Evolutionary conservation across 2,797 vertebrate genomes (phyloP), one percentile per base, ranked within the genome.

Genomic region (Sebastiscus albofasciatus): DNA sequence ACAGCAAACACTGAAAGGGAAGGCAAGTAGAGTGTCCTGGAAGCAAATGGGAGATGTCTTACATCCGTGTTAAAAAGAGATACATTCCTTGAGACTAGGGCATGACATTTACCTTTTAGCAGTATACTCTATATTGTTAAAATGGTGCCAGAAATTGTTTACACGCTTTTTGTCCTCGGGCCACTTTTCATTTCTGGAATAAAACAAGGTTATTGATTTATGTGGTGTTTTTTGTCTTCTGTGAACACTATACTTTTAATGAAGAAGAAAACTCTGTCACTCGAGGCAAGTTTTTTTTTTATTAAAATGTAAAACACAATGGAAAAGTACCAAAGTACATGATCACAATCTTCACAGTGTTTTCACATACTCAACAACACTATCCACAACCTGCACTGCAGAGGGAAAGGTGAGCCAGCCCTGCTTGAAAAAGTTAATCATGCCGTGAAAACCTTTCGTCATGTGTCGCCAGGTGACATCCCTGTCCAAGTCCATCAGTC

Each of bases 391-490:
- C 67, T 36, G 86, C 3, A 1, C 49, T 56, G 94, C 95, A 18
- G 95, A 93, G 12, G 77, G 84, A 83, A 97, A 96, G 34, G 77
- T 52, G 4, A 94, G 67, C 2, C 42, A 87, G 0, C 67, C 42
- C 0, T 62, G 72, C 46, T 84, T 13, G 0, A 95, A 73, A 22
- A 95, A 94, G 80, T 52, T 94, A 6, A 97, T 0, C 22, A 93
- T 89, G 8, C 97, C 96, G 2, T 97, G 97, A 80, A 97, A 97
- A 56, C 96, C 96, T 7, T 97, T 95, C 22, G 89, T 67, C 74
- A 96, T 52, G 13, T 98, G 96, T 68, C 94, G 83, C 97, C 97
- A 97, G 8, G 95, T 96, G 80, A 97, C 95, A 0, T 93, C 88
- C 75, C 96, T 82, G 0, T 93, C 94, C 9, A 96, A 89, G 67